Base-by-base conservation (phyloP, 2,113 vertebrate species). In the Apus apus region DNA sequence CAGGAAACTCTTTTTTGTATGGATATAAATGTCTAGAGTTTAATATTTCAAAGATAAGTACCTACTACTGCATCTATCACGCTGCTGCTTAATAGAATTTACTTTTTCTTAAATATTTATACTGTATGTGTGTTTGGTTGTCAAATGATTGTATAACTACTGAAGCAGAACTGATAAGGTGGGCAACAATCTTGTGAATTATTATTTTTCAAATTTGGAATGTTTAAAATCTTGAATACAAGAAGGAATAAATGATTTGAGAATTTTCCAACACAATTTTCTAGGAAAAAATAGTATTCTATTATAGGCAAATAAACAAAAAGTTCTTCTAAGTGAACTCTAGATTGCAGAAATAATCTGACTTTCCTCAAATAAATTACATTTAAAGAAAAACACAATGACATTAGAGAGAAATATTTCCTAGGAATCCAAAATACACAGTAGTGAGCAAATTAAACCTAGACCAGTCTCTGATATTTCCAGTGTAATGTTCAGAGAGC, bases 71-170 rank as follows among this genome's bases (percentile, higher is more conserved):
- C 97, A 98, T 98, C 98, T 97, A 98, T 98, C 98, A 98, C 96
- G 83, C 70, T 94, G 96, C 83, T 96, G 96, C 97, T 97, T 98
- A 98, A 98, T 98, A 97, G 97, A 98, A 98, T 98, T 98, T 98
- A 98, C 98, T 98, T 98, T 98, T 98, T 98, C 97, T 98, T 98
- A 98, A 98, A 98, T 98, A 98, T 98, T 98, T 98, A 98, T 98
- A 96, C 90, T 97, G 97, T 97, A 89, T 98, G 80, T 98, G 94
- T 98, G 97, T 98, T 98, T 98, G 97, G 96, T 96, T 94, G 93
- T 97, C 96, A 91, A 98, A 96, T 78, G 97, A 95, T 96, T 96
- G 82, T 58, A 76, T 90, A 95, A 89, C 79, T 87, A 75, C 43
- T 64, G 90, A 96, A 89, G 66, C 30, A 91, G 67, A 97, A 97